Percentiles rank a stretch among this genome's conserved stretches.
These are phyloP conservation scores for Pachypanchax playfairii DNA, from an alignment of 2,113 vertebrate species.

Conservation along the genomic window DNA sequence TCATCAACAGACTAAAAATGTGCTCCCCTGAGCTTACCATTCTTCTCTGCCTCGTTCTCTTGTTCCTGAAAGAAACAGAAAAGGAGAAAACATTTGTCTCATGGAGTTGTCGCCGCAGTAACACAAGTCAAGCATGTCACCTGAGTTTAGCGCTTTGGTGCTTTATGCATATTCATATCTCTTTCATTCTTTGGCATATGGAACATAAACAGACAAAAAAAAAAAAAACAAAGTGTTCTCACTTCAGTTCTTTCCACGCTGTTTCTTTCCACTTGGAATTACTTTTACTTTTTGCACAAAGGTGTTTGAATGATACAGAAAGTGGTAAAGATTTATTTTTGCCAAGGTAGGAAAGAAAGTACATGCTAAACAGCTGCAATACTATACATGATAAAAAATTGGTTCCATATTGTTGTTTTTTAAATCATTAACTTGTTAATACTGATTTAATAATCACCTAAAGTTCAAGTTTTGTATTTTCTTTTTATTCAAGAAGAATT, in stretches of 20 bases:
- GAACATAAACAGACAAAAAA: slow-evolving; percentile 57
- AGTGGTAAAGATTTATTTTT: slow-evolving; percentile 48
- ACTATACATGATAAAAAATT: background rate
- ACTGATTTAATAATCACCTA: slow-evolving; percentile 12
- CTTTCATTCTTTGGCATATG: slow-evolving; percentile 56
- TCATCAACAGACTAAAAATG: slow-evolving; percentile 64
- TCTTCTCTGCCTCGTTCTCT: slow-evolving; percentile 49
- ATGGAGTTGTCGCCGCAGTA: slow-evolving; percentile 68
- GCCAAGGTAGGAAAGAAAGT: slow-evolving; percentile 34
- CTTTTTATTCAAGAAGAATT: too few relatives aligned
- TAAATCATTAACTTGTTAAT: slow-evolving; percentile 6
- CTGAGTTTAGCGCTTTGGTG: slow-evolving; percentile 65
- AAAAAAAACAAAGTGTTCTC: slow-evolving; percentile 40
- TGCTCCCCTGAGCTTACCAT: slow-evolving; percentile 64
- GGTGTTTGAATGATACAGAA: slow-evolving; percentile 63
- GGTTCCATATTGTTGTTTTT: slow-evolving; percentile 1
- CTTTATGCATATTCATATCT: slow-evolving; percentile 81
- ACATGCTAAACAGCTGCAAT: slow-evolving; percentile 9
- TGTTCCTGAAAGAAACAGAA: slow-evolving; percentile 41
- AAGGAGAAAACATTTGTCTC: slow-evolving; percentile 62
- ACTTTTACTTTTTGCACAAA: slow-evolving; percentile 25
- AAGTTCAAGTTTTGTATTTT: too few relatives aligned
- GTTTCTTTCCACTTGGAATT: slow-evolving; percentile 34
- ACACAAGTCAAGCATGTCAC: slow-evolving; percentile 79
- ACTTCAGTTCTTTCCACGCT: slow-evolving; percentile 30